These are phyloP conservation scores for Mesorhabditis belari DNA, from an alignment of 2,888 invertebrate genomes.

Conservation along the genomic window DNA sequence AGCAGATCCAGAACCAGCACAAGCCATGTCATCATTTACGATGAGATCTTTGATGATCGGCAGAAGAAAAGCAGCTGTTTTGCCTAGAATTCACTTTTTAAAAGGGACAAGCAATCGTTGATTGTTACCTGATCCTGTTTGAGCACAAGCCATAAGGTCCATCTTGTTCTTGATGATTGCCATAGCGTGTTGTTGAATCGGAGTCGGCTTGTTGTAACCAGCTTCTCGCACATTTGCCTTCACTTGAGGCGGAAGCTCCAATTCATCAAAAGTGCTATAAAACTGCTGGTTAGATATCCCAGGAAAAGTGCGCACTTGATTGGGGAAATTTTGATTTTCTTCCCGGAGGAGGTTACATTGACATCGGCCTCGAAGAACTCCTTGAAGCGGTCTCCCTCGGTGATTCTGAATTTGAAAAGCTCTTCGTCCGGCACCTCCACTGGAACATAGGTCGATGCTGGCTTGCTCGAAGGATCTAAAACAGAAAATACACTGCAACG, in stretches of 20 bases:
- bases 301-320: slow-evolving; percentile 1
- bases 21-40: slow-evolving; percentile 15
- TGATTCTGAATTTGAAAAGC: slow-evolving; percentile 2
- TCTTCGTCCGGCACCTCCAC: not conserved
- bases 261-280: slow-evolving; percentile 64
- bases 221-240: slow-evolving; percentile 73
- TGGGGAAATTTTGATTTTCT: not conserved
- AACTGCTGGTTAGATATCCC: slow-evolving; percentile 5
- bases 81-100: slow-evolving; percentile 44
- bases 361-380: slow-evolving; percentile 30
- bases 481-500: too few relatives aligned
- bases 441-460: not conserved
- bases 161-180: slow-evolving; percentile 70
- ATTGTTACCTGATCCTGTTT: slow-evolving; percentile 97
- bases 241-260: slow-evolving; percentile 67
- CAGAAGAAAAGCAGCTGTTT: slow-evolving; percentile 28
- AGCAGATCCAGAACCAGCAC: slow-evolving; percentile 1
- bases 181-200: slow-evolving; percentile 84
- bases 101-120: too few relatives aligned
- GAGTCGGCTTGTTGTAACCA: slow-evolving; percentile 78
- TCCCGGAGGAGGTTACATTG: slow-evolving; percentile 9
- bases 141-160: slow-evolving; percentile 94
- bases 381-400: slow-evolving; percentile 13
- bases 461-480: too few relatives aligned
- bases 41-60: slow-evolving; percentile 48